Base-by-base conservation (phyloP, 2,797 vertebrate genomes). In the Myotis daubentonii region DNA sequence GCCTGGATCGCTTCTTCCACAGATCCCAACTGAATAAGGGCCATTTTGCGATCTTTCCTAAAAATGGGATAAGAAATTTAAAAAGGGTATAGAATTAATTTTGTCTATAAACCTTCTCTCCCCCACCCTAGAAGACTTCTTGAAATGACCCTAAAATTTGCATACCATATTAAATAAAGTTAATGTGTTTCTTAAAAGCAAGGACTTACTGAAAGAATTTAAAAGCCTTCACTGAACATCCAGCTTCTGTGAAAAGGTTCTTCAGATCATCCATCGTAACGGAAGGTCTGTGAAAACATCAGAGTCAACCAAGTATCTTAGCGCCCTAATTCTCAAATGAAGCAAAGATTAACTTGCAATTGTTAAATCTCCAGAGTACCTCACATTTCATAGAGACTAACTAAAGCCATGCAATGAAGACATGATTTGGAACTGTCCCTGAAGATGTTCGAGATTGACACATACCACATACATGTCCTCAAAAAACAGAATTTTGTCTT, bases 1-100 rank as follows among this genome's bases (percentile, higher is more conserved):
- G 99, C 99, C 0, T 99, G 99, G 87, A 99, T 98, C 89, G 99
- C 99, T 97, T 99, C 99, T 96, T 99, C 99, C 97, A 99, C 98
- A 22, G 99, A 99, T 38, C 97, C 98, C 98, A 99, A 97, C 81
- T 99, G 99, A 97, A 99, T 99, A 97, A 99, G 98, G 20, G 99
- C 99, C 99, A 99, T 99, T 98, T 98, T 99, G 97, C 98, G 98
- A 97, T 99, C 98, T 95, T 98, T 99, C 98, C 99, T 99, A 96
- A 88, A 96, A 96, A 89, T n/a, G 55, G 60, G 1, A 41, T 36
- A 60, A 55, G 60, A 89, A 89, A 93, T 23, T 90, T 8, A 75
- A 76, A 65, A 85, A 91, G 70, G 23, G 95, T 44, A 84, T 16
- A 88, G 36, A 89, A 93, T 94, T 90, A 91, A 82, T 85, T 94